These are phyloP conservation scores for Epinephelus malabaricus DNA, from an alignment of 2,797 vertebrate species.

Conservation along the genomic window DNA sequence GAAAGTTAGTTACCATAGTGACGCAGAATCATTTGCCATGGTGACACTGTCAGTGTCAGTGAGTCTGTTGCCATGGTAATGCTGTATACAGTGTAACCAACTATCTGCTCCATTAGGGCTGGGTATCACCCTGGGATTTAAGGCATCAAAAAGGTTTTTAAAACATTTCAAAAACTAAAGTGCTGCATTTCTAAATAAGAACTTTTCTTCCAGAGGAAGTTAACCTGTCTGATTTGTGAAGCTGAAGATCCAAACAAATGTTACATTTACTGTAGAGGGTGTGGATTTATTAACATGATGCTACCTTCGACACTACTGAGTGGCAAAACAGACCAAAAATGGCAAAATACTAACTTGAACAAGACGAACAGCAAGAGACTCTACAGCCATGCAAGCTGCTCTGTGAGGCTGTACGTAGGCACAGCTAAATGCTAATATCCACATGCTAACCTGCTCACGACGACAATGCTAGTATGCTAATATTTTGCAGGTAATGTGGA, in stretches of 20 bases:
- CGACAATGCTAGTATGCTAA: neutral
- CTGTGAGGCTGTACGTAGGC: neutral
- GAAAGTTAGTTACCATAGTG: slow-evolving; percentile 25
- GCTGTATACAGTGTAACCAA: slow-evolving; percentile 31
- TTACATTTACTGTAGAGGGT: neutral
- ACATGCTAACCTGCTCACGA: neutral
- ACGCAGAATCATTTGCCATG: neutral
- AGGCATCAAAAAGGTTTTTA: slow-evolving; percentile 75
- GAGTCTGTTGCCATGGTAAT: no score
- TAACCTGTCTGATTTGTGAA: neutral
- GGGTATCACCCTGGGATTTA: slow-evolving; percentile 70
- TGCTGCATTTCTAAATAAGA: slow-evolving; percentile 54
- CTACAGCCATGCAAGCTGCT: neutral
- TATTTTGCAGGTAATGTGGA: neutral
- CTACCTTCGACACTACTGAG: neutral
- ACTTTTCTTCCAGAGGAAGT: slow-evolving; percentile 18
- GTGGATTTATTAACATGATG: neutral
- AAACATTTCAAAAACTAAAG: slow-evolving; percentile 64
- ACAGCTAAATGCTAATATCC: neutral
- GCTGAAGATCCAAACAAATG: neutral
- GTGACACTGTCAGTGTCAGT: no score
- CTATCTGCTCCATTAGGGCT: slow-evolving; percentile 63
- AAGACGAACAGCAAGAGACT: neutral
- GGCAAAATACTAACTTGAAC: neutral
- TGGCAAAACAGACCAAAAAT: neutral